Evolutionary conservation across 1,140 invertebrate species (phyloP).

Genomic region (Rhyzopertha dominica): DNA sequence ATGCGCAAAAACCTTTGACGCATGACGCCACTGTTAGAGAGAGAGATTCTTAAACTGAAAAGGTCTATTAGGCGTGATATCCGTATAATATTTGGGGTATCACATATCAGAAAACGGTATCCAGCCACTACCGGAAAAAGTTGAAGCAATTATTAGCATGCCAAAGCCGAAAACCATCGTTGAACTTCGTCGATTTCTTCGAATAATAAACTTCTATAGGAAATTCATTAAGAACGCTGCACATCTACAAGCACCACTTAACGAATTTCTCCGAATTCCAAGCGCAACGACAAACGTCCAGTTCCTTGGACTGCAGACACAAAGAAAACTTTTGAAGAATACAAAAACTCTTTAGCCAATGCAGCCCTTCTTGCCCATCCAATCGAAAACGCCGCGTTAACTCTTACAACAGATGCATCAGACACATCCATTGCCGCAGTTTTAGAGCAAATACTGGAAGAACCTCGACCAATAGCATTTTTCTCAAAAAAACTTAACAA

Average conservation of each 20-base stretch:
- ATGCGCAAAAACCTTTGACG: too few relatives aligned
- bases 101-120: slow-evolving; percentile 27
- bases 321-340: too few relatives aligned
- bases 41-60: too few relatives aligned
- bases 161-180: slow-evolving; percentile 22
- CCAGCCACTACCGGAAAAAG: slow-evolving; percentile 30
- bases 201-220: slow-evolving; percentile 41
- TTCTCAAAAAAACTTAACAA: slow-evolving; percentile 29
- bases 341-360: slow-evolving; percentile 27
- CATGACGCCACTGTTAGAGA: too few relatives aligned
- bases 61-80: too few relatives aligned
- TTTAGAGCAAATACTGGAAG: slow-evolving; percentile 29
- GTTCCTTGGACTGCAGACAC: slow-evolving; percentile 26
- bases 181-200: slow-evolving; percentile 36
- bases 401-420: slow-evolving; percentile 34
- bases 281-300: slow-evolving; percentile 27
- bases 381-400: slow-evolving; percentile 16
- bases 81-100: slow-evolving; percentile 40
- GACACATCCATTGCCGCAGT: slow-evolving; percentile 28
- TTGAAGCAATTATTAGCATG: slow-evolving; percentile 29
- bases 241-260: slow-evolving; percentile 24
- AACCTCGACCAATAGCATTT: slow-evolving; percentile 14
- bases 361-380: slow-evolving; percentile 32
- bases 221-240: slow-evolving; percentile 30
- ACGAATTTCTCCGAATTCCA: slow-evolving; percentile 16